Conservation (phyloP, 1,140 invertebrate genomes). For the Drosophila parvula region DNA sequence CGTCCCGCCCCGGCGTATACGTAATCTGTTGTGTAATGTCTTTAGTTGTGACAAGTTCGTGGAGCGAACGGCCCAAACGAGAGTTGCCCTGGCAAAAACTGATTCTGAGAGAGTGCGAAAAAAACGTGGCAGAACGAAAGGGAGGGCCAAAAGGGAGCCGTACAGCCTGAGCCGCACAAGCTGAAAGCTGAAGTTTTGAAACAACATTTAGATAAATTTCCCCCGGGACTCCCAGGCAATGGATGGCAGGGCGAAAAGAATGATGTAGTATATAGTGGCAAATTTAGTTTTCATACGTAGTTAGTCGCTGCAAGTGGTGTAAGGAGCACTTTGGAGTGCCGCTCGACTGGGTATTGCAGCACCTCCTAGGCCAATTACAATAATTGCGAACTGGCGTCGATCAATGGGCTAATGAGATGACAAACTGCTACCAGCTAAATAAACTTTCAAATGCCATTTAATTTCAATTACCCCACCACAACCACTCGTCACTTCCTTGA, state of each 20-base stretch:
- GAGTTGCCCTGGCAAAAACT: slow-evolving; percentile 58
- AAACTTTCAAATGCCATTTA: slow-evolving; percentile 54
- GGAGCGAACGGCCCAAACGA: slow-evolving; percentile 49
- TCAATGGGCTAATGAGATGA: slow-evolving; percentile 50
- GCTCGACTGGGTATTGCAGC: not conserved
- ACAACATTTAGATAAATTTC: slow-evolving; percentile 84
- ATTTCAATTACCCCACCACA: slow-evolving; percentile 48
- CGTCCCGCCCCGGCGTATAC: slow-evolving; percentile 49
- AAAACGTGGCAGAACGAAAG: slow-evolving; percentile 44
- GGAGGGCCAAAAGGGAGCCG: not conserved
- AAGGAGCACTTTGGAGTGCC: slow-evolving; percentile 28
- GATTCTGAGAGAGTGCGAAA: slow-evolving; percentile 76
- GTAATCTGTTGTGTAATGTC: slow-evolving; percentile 83
- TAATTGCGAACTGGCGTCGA: slow-evolving; percentile 27
- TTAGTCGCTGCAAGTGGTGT: slow-evolving; percentile 42
- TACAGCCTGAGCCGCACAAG: slow-evolving; percentile 34
- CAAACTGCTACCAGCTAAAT: slow-evolving; percentile 38
- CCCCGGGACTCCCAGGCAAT: slow-evolving; percentile 56
- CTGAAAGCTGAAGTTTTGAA: slow-evolving; percentile 81
- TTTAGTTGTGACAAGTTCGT: slow-evolving; percentile 81
- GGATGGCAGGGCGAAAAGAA: slow-evolving; percentile 40
- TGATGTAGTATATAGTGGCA: slow-evolving; percentile 47
- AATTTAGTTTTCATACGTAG: slow-evolving; percentile 46
- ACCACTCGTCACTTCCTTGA: slow-evolving; percentile 13
- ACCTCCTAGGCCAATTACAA: slow-evolving; percentile 21